Evolutionary conservation across 2,113 vertebrate genomes (phyloP), one percentile per base, ranked within the genome.

Genomic region (Protomyctophum bolini): DNA sequence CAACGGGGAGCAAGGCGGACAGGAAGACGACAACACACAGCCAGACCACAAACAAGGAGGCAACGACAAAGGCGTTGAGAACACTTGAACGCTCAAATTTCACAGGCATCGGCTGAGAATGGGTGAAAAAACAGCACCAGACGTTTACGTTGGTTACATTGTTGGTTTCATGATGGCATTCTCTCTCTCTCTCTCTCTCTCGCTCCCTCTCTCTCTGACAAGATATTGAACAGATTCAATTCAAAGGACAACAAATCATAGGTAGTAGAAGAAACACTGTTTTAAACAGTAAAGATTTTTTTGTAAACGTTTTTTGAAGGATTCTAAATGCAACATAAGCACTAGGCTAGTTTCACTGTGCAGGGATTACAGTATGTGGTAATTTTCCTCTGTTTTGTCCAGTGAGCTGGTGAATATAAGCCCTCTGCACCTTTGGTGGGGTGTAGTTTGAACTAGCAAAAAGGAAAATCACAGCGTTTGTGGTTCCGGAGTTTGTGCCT

Each of bases 1-100:
- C 33, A 96, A 96, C 55, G 93, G 96, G 77, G 93, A 96, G 60
- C 94, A 95, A 66, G 73, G 77, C 5, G 33, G 88, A 82, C 21
- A 90, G 33, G 33, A 41, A 6, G 33, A 94, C 0, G 93, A 94
- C 0, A 94, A 95, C n/a, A 92, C 84, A 1, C 93, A 94, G 50
- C 86, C 93, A 55, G 95, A 97, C 81, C 95, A 94, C 81, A 88
- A 94, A 33, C 94, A 95, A 63, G 92, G 94, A 2, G 93, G 93
- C 62, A 73, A 57, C 1, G 69, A 82, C 64, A 92, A 92, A 73
- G 83, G 52, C 82, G 59, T 88, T 15, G 91, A 91, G 72, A 81
- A 91, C 0, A 76, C 89, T 72, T 12, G 80, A 94, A 2, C 92
- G 93, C 69, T 94, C 15, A 94, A 87, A 51, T 41, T 21, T 11